Evolutionary conservation across 1,140 invertebrate genomes (phyloP).

Genomic region (Drosophila subpulchrella): DNA sequence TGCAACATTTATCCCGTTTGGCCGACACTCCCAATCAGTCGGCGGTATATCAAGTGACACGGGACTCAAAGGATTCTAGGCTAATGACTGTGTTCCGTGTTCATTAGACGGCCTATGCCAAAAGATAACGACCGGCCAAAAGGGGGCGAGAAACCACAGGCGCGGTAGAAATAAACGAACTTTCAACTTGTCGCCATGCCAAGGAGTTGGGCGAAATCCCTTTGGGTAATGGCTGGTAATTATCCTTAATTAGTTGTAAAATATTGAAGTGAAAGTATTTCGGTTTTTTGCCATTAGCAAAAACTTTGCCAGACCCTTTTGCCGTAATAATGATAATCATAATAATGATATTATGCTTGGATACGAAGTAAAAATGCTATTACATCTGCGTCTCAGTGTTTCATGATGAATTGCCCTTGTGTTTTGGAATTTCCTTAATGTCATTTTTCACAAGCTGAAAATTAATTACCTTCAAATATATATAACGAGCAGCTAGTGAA

Average conservation of each 20-base stretch:
- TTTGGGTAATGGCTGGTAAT: slow-evolving; percentile 74
- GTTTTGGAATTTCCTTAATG: slow-evolving; percentile 2
- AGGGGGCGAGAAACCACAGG: slow-evolving; percentile 1
- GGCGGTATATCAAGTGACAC: slow-evolving; percentile 26
- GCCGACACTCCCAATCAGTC: slow-evolving; percentile 10
- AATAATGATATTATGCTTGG: slow-evolving; percentile 25
- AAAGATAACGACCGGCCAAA: slow-evolving; percentile 16
- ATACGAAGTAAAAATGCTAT: slow-evolving; percentile 41
- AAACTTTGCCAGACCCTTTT: slow-evolving; percentile 43
- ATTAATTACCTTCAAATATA: slow-evolving; percentile 57
- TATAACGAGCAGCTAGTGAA: slow-evolving; percentile 27
- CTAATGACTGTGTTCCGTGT: slow-evolving; percentile 18
- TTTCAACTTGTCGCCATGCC: slow-evolving; percentile 50
- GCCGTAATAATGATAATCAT: slow-evolving; percentile 47
- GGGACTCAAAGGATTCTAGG: slow-evolving; percentile 14
- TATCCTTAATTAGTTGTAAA: slow-evolving; percentile 82
- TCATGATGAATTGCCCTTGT: slow-evolving; percentile 57
- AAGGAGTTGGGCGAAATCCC: slow-evolving; percentile 26
- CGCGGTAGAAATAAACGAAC: slow-evolving; percentile 11
- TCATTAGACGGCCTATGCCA: slow-evolving; percentile 32
- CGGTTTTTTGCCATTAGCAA: slow-evolving; percentile 54
- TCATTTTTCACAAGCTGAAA: slow-evolving; percentile 30
- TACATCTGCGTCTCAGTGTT: slow-evolving; percentile 30
- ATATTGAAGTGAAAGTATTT: slow-evolving; percentile 75
- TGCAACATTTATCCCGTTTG: not conserved